These are phyloP conservation scores for Scolopax rusticola DNA, from an alignment of 2,797 vertebrate species.

Conservation along the genomic window DNA sequence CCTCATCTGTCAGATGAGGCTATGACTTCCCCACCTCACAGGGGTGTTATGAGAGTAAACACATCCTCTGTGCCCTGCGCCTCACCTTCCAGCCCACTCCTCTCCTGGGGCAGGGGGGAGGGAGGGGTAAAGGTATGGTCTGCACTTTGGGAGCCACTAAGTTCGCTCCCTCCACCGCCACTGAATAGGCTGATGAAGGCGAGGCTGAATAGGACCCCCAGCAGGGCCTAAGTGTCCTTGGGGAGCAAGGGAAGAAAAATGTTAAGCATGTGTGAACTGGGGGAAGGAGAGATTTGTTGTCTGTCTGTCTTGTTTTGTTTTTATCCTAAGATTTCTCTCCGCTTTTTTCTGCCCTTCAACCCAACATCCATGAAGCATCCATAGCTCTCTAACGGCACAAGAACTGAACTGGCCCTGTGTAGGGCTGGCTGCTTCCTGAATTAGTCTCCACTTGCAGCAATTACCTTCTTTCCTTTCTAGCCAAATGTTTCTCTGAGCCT, in stretches of 20 bases:
- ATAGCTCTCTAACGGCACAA: not conserved
- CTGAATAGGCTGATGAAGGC: not conserved
- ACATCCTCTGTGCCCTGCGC: conserved; percentile 4
- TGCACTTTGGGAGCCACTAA: not conserved
- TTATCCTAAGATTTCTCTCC: not conserved
- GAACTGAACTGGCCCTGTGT: not conserved
- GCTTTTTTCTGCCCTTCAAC: not conserved
- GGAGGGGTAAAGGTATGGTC: not conserved
- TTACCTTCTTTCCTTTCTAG: conserved; percentile 68
- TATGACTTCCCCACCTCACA: conserved; percentile 66
- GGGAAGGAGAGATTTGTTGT: not conserved
- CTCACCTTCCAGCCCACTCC: conserved; percentile 50
- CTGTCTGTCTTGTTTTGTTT: not conserved
- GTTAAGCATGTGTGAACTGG: rapidly evolving
- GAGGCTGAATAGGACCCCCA: not conserved
- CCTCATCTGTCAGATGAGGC: conserved; percentile 69
- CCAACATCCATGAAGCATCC: not conserved
- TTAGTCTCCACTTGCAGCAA: conserved; percentile 68
- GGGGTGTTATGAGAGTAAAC: conserved; percentile 72
- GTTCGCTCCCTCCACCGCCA: rapidly evolving
- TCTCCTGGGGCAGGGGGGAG: conserved; percentile 19
- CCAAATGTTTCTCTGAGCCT: conserved; percentile 58
- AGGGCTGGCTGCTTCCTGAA: conserved; percentile 56
- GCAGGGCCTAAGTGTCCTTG: not conserved
- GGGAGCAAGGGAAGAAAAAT: not conserved